Conservation (phyloP, 1,140 invertebrate species). For the Drosophila pallidifrons region DNA sequence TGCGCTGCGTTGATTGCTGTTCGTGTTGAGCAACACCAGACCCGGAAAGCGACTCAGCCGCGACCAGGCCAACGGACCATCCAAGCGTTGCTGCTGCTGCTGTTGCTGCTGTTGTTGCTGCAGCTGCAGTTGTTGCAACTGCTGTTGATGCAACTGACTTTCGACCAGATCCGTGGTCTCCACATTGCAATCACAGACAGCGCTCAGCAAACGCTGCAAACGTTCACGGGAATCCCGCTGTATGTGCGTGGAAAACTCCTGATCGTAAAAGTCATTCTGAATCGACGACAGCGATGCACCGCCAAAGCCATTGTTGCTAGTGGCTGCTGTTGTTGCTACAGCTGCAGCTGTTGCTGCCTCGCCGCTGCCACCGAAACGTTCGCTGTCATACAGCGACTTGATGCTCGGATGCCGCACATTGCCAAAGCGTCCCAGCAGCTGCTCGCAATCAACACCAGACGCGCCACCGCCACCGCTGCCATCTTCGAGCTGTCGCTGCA, state of each 20-base stretch:
- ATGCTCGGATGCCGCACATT: constrained; percentile 88
- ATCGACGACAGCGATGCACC: constrained; percentile 86
- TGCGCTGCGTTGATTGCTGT: constrained; percentile 56
- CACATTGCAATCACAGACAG: constrained; percentile 60
- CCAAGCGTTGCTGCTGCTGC: neutral
- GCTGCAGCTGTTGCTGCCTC: constrained; percentile 6
- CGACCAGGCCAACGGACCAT: constrained; percentile 52
- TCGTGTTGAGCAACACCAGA: constrained; percentile 68
- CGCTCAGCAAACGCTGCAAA: constrained; percentile 51
- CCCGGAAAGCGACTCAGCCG: constrained; percentile 69
- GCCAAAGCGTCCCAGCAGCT: constrained; percentile 91
- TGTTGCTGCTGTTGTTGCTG: constrained; percentile 5
- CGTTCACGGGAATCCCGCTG: constrained; percentile 68
- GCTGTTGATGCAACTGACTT: constrained; percentile 2
- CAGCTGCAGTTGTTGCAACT: neutral
- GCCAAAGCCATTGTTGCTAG: constrained; percentile 21
- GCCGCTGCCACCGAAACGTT: constrained; percentile 71
- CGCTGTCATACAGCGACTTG: constrained; percentile 68
- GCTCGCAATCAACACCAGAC: constrained; percentile 28
- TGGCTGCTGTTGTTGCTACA: neutral
- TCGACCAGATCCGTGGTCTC: constrained; percentile 70
- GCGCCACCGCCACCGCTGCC: constrained; percentile 20
- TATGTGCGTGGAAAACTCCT: constrained; percentile 92
- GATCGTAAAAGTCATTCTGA: constrained; percentile 96
- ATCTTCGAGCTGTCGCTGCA: constrained; percentile 41